Evolutionary conservation across 2,113 vertebrate species (phyloP).

Genomic region (Chelonoidis abingdonii): DNA sequence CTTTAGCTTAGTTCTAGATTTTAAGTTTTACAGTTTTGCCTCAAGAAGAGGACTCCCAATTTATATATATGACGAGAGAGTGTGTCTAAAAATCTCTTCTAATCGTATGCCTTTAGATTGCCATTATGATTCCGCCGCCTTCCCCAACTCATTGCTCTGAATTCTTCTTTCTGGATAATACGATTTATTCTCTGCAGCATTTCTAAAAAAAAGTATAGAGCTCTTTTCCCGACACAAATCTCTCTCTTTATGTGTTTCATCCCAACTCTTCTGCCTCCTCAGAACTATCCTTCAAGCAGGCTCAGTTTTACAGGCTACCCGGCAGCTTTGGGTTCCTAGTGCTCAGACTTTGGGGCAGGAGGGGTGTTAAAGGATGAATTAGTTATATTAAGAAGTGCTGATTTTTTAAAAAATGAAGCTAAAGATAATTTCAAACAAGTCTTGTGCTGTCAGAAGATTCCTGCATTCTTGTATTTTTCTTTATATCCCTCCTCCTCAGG

Average conservation of each 20-base stretch:
- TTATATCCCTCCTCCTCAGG: not conserved
- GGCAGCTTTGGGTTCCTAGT: not conserved
- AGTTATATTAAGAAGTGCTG: not conserved
- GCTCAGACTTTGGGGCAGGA: not conserved
- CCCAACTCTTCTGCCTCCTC: not conserved
- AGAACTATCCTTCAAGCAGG: not conserved
- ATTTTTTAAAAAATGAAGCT: not conserved
- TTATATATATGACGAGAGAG: not conserved
- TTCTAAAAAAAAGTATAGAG: not conserved
- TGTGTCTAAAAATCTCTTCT: not conserved
- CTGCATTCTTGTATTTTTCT: not conserved
- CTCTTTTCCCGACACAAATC: not conserved
- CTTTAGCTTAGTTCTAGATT: not conserved
- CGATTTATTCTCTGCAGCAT: constrained; percentile 37
- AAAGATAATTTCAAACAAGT: not conserved
- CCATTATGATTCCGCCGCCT: constrained; percentile 1
- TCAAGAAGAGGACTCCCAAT: rapidly evolving
- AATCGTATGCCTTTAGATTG: constrained; percentile 28
- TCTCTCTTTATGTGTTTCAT: not conserved
- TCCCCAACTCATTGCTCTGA: constrained; percentile 2
- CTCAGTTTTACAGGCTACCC: not conserved
- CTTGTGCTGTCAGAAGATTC: not conserved
- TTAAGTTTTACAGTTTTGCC: not conserved
- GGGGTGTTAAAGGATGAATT: not conserved
- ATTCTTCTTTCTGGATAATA: constrained; percentile 43